A percentile compares a stretch with the other conserved stretches of the same genome.
Evolutionary conservation across 2,888 invertebrate species (phyloP).

Genomic region (Vesta saturnalis): DNA sequence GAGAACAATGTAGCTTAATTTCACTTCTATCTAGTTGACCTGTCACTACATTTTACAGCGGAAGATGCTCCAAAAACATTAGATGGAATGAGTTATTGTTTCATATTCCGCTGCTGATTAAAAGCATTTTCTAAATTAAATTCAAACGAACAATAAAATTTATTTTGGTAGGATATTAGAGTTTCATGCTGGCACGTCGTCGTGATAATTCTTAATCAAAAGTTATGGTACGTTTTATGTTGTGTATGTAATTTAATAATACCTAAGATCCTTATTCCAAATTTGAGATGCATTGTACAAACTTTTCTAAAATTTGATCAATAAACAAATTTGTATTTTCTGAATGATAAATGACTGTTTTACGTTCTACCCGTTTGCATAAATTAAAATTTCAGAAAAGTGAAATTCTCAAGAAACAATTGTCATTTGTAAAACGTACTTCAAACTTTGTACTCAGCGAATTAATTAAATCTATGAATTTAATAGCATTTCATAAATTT

Average conservation of each 20-base stretch:
- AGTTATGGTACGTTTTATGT: neutral
- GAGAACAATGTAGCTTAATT: neutral
- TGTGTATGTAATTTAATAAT: neutral
- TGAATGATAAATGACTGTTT: slow-evolving; percentile 1
- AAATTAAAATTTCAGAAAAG: slow-evolving; percentile 3
- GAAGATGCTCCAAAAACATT: too few species aligned
- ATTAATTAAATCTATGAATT: neutral
- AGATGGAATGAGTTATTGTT: neutral
- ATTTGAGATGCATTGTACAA: too few species aligned
- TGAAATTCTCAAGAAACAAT: too few species aligned
- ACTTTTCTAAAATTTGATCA: neutral
- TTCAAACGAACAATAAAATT: neutral
- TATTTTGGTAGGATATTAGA: neutral
- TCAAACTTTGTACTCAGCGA: neutral
- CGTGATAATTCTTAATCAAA: neutral
- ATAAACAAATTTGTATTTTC: neutral
- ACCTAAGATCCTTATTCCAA: too few species aligned
- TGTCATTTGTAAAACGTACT: neutral
- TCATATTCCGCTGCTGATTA: too few species aligned
- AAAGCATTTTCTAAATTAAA: neutral
- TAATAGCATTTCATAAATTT: too few species aligned
- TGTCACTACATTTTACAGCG: too few species aligned
- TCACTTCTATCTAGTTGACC: neutral
- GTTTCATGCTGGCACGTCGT: slow-evolving; percentile 1
- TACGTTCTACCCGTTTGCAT: neutral